phyloP scores from a whole-genome alignment of 2,113 vertebrate genomes.

The Parus major region DNA sequence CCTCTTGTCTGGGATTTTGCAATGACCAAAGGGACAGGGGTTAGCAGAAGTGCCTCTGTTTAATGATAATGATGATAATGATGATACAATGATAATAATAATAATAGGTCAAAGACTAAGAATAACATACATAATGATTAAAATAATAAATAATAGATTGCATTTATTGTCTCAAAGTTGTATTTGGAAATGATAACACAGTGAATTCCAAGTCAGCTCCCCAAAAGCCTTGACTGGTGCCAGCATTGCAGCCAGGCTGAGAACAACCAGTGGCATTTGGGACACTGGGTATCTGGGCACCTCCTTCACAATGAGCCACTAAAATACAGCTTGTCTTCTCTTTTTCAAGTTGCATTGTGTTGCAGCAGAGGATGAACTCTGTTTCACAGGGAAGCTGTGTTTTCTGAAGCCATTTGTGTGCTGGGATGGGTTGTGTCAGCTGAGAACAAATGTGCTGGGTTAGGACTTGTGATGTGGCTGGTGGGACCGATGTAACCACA shows the following conservation, averaged over 20 bases:
- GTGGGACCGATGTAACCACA: neutral
- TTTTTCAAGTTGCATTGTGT: neutral
- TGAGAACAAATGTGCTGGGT: neutral
- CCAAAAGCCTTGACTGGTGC: accelerated
- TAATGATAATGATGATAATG: neutral
- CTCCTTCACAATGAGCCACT: neutral
- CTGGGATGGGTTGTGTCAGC: neutral
- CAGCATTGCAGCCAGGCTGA: neutral
- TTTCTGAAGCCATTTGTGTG: neutral
- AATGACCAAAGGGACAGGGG: too few relatives aligned
- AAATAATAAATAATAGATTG: neutral
- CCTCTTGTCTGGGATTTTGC: neutral
- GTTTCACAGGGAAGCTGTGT: neutral
- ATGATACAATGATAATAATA: too few relatives aligned
- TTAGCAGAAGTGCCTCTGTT: neutral
- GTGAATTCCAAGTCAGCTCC: neutral
- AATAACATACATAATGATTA: neutral
- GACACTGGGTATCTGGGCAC: neutral
- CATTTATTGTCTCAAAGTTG: neutral
- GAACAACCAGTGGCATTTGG: neutral
- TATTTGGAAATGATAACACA: neutral
- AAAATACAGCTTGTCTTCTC: neutral
- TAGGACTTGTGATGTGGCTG: constrained; percentile 5
- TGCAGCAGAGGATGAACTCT: neutral
- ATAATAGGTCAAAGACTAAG: neutral